Evolutionary conservation across 2,888 invertebrate genomes (phyloP).

Genomic region (Thymelicus sylvestris): DNA sequence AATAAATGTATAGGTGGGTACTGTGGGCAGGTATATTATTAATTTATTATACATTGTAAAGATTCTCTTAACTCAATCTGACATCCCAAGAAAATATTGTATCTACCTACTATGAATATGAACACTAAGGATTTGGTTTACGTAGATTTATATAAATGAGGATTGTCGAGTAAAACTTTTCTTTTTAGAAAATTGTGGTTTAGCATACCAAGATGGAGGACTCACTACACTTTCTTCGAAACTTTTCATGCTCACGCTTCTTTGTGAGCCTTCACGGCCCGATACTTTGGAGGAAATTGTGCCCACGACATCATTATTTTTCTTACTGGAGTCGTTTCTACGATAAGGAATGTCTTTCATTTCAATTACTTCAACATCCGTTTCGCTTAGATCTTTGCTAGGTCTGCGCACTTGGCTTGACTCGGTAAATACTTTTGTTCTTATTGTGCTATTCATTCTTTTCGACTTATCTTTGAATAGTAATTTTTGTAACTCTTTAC

Average conservation of each 20-base stretch:
- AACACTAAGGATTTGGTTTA: too few species aligned
- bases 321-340: conserved; percentile 48
- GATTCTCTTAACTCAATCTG: too few species aligned
- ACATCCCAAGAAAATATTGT: background rate
- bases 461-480: conserved; percentile 70
- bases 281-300: conserved; percentile 67
- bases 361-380: conserved; percentile 82
- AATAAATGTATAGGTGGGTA: too few species aligned
- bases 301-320: conserved; percentile 50
- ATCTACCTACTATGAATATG: background rate
- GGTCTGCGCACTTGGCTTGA: conserved; percentile 62
- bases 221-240: conserved; percentile 66
- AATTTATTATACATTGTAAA: too few species aligned
- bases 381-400: conserved; percentile 75
- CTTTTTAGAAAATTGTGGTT: conserved; percentile 80
- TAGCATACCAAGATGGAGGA: conserved; percentile 82
- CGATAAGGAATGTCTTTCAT: conserved; percentile 79
- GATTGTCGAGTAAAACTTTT: conserved; percentile 75
- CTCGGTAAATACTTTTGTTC: conserved; percentile 65
- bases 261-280: conserved; percentile 64
- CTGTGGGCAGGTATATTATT: too few species aligned
- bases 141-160: conserved; percentile 4
- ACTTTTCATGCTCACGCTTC: conserved; percentile 70
- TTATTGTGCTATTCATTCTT: conserved; percentile 69
- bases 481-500: conserved; percentile 84